Evolutionary conservation across 2,113 vertebrate genomes (phyloP).

Genomic region (Melanostigma gelatinosum): DNA sequence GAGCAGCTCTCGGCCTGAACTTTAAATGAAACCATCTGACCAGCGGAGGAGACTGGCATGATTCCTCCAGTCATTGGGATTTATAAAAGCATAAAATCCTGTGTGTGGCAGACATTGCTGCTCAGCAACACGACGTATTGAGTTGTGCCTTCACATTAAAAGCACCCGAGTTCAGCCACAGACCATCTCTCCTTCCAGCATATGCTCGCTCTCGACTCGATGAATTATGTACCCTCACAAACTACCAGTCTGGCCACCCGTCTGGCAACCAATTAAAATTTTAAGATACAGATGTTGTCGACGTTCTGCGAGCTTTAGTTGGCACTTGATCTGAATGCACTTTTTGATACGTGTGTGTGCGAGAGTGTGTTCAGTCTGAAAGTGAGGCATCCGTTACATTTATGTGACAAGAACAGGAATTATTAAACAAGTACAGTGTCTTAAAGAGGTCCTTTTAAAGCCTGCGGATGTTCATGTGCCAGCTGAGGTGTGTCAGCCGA

Average conservation of each 20-base stretch:
- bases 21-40: neutral
- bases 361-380: slow-evolving; percentile 25
- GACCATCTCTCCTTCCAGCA: slow-evolving; percentile 46
- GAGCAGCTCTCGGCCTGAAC: neutral
- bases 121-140: slow-evolving; percentile 7
- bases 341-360: slow-evolving; percentile 43
- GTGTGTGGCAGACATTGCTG: neutral
- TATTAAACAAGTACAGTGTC: slow-evolving; percentile 55
- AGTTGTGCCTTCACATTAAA: slow-evolving; percentile 44
- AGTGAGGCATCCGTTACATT: slow-evolving; percentile 50
- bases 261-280: slow-evolving; percentile 77
- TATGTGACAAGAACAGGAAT: slow-evolving; percentile 52
- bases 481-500: neutral
- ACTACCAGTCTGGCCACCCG: slow-evolving; percentile 69
- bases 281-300: slow-evolving; percentile 77
- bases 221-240: slow-evolving; percentile 80
- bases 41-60: neutral
- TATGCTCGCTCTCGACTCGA: slow-evolving; percentile 59
- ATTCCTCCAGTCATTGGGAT: neutral
- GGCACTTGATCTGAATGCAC: slow-evolving; percentile 57
- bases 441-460: slow-evolving; percentile 20
- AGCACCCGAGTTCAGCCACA: slow-evolving; percentile 30
- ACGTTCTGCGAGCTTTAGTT: slow-evolving; percentile 58
- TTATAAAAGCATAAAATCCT: neutral
- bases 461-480: neutral